Base-by-base conservation (phyloP, 2,797 vertebrate genomes). In the Scyliorhinus canicula region DNA sequence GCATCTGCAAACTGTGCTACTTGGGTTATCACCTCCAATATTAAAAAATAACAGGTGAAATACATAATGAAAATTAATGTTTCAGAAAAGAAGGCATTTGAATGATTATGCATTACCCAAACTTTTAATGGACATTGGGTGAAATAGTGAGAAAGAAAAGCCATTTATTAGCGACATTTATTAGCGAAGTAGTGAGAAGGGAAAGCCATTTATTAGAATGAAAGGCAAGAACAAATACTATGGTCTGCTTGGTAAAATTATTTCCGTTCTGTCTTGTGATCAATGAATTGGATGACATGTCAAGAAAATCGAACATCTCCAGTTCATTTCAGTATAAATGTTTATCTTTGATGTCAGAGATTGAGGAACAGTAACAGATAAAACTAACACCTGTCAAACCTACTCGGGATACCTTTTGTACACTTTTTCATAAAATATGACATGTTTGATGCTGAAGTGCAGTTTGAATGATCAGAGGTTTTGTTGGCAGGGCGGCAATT, bases 71-170 rank as follows among this genome's bases (percentile, higher is more conserved):
- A 84, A 50, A 21, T 50, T 86, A 86, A 86, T 86, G 26, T 12
- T 86, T 86, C 84, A 86, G 95, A 9, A 52, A 85, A 85, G 9
- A 52, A 26, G 50, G 47, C 26, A 86, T 85, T n/a, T n/a, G n/a
- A n/a, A n/a, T 85, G 8, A 55, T 86, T 31, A 28, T 52, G 44
- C 44, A 79, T 40, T 50, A 84, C 47, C 26, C 84, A 86, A 28
- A 31, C 47, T 31, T 50, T 86, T 52, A 50, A 28, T 86, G 12
- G 31, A 55, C 31, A 86, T 86, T 52, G 40, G 26, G 26, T 86
- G 55, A 69, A 52, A 57, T 95, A 95, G 86, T 95, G 95, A 82
- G 1, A 47, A 86, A 44, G 82, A 96, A 95, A 24, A 40, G n/a
- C n/a, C n/a, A n/a, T n/a, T n/a, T n/a, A n/a, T n/a, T n/a, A n/a